These are phyloP conservation scores for Rhopalosiphum padi DNA, from an alignment of 1,140 invertebrate genomes.

Conservation along the genomic window DNA sequence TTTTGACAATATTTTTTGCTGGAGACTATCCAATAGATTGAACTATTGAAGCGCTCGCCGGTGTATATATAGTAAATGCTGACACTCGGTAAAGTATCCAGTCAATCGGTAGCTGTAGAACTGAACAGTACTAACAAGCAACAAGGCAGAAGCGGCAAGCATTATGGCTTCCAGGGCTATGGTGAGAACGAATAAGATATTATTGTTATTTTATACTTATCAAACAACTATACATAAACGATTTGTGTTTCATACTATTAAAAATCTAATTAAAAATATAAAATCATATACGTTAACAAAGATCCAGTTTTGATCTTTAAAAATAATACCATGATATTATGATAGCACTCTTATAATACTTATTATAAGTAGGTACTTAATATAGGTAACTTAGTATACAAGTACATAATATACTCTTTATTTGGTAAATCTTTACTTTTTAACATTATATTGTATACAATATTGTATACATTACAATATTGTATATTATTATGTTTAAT, in stretches of 20 bases:
- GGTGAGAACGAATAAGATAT: not conserved
- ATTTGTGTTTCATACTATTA: not conserved
- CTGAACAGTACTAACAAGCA: not conserved
- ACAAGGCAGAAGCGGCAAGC: not conserved
- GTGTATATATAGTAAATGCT: slow-evolving; percentile 40
- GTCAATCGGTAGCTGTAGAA: slow-evolving; percentile 18
- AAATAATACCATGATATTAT: too few species aligned
- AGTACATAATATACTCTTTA: not conserved
- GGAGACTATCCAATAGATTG: slow-evolving; percentile 11
- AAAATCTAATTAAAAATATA: not conserved
- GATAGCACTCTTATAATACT: too few species aligned
- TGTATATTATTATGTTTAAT: not conserved
- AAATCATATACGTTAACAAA: too few species aligned
- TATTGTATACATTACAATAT: too few species aligned
- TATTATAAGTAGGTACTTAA: too few species aligned
- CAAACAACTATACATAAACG: not conserved
- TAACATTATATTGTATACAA: too few species aligned
- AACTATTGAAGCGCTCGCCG: not conserved
- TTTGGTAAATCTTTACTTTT: not conserved
- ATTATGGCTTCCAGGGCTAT: slow-evolving; percentile 16
- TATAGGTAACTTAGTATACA: too few species aligned
- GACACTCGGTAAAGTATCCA: not conserved
- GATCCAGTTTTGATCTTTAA: too few species aligned
- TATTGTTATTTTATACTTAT: not conserved
- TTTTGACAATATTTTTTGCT: slow-evolving; percentile 38